phyloP scores from a whole-genome alignment of 2,113 vertebrate genomes.

The Melanocharis versteri region DNA sequence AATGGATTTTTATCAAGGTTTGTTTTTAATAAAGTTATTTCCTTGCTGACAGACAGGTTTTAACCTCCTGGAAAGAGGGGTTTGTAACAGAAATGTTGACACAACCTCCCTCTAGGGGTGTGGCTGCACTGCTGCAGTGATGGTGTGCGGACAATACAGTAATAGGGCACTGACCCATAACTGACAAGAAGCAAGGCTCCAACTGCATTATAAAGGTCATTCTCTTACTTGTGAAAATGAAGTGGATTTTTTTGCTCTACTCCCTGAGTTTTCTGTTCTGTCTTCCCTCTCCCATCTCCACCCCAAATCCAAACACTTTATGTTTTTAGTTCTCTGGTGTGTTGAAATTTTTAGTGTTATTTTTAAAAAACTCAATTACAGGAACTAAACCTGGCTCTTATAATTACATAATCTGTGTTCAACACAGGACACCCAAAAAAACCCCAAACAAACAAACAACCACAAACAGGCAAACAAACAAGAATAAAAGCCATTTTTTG shows the following conservation, averaged over 20 bases:
- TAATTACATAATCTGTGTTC: neutral
- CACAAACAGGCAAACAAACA: neutral
- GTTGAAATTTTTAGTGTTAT: neutral
- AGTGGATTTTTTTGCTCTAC: neutral
- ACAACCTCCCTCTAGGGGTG: constrained; percentile 66
- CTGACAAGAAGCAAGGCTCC: constrained; percentile 68
- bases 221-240: constrained; percentile 23
- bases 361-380: neutral
- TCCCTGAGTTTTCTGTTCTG: constrained; percentile 3
- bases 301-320: neutral
- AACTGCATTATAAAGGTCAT: constrained; percentile 56
- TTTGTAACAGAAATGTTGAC: constrained; percentile 70
- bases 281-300: neutral
- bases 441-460: neutral
- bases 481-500: neutral
- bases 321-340: neutral
- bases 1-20: constrained; percentile 56
- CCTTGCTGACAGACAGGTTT: constrained; percentile 61
- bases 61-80: constrained; percentile 63
- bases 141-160: constrained; percentile 28
- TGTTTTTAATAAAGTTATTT: constrained; percentile 63
- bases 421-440: neutral
- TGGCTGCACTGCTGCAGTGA: constrained; percentile 50
- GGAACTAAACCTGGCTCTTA: neutral
- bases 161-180: constrained; percentile 47